Conservation (phyloP, 2,113 vertebrate genomes). For the Redunca redunca region DNA sequence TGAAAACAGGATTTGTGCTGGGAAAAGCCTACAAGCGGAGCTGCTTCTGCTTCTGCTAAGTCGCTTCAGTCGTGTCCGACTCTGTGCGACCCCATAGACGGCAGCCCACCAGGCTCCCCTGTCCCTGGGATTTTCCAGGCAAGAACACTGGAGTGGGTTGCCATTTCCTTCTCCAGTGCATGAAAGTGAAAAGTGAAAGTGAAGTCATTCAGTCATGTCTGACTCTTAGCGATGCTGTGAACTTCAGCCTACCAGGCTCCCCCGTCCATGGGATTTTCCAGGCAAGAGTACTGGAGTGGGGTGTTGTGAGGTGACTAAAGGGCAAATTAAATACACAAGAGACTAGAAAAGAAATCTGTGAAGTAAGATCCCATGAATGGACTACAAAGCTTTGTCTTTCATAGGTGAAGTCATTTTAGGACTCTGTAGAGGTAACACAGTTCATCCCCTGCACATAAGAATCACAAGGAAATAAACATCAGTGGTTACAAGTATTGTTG, state of each 20-base stretch:
- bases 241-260: too few species aligned
- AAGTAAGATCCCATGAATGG: background rate
- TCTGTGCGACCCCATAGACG: too few species aligned
- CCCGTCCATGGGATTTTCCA: too few species aligned
- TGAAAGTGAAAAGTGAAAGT: too few species aligned
- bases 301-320: background rate
- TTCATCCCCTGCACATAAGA: background rate
- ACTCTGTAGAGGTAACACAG: background rate
- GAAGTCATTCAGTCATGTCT: too few species aligned
- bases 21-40: background rate
- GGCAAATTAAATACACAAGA: background rate
- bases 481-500: background rate
- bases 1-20: background rate
- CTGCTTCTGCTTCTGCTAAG: too few species aligned
- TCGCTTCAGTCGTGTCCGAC: rapidly evolving
- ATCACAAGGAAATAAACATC: background rate
- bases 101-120: too few species aligned
- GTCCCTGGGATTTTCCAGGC: too few species aligned
- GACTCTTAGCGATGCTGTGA: too few species aligned
- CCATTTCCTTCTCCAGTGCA: too few species aligned
- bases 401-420: background rate
- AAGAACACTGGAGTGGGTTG: too few species aligned
- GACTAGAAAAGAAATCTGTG: background rate
- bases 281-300: too few species aligned
- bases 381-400: background rate